Evolutionary conservation across 2,888 invertebrate species (phyloP), one percentile per base, ranked within the genome.

Genomic region (Metallyticus violacea): DNA sequence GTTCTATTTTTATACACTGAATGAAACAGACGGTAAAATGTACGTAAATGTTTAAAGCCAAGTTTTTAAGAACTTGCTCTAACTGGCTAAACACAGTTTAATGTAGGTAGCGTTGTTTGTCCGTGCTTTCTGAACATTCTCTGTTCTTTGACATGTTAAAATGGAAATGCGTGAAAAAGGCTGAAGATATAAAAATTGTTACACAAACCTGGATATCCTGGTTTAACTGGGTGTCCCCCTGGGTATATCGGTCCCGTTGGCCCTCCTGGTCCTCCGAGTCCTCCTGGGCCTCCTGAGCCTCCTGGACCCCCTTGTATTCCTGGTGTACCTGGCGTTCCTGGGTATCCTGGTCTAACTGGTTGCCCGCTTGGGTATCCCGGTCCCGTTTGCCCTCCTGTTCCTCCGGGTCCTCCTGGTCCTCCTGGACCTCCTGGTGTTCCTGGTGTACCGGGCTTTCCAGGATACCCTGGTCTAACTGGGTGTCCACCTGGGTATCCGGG

Each of bases 291-390:
- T 82, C 88, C 88, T 62, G 88, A 88, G 26, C 88, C 91, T 76
- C 87, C 88, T 6, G 89, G 89, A 6, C 84, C 80, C 78, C 89
- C 87, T n/a, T 89, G 92, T 7, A 78, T 78, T 77, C 88, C 88
- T 22, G 86, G 80, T 26, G 77, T 85, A 78, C 86, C 82, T 80
- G 29, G 89, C 9, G 80, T 76, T 77, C 88, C 88, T 6, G 89
- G 89, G 5, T 81, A 78, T 26, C 89, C 87, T 26, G 89, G 89
- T 62, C 76, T 81, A 79, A 88, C 90, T n/a, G 91, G 92, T 0
- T 82, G 85, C 26, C 91, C 91, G 81, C 91, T 91, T 6, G 92
- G 91, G 2, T 89, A n/a, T 40, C 88, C 88, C 22, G 88, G 87
- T 29, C n/a, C 76, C 28, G 87, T 77, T 80, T 86, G 84, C 6